Conservation (phyloP, 2,113 vertebrate genomes). For the Pteruthius melanotis region DNA sequence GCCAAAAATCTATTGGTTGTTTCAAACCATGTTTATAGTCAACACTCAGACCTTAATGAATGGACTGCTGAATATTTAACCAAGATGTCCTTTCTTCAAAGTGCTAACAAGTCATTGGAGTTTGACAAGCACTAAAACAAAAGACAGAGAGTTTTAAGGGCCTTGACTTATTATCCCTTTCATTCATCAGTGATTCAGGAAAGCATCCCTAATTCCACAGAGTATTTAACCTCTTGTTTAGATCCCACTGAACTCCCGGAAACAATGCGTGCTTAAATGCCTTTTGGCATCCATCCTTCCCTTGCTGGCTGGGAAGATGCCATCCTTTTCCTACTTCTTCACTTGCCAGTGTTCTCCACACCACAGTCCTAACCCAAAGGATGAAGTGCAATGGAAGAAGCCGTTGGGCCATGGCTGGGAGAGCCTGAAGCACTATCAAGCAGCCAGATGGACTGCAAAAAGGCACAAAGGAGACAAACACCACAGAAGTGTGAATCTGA, state of each 20-base stretch:
- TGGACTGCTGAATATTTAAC: slow-evolving; percentile 49
- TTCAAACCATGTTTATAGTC: neutral
- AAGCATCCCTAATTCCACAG: slow-evolving; percentile 15
- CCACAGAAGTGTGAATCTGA: slow-evolving; percentile 30
- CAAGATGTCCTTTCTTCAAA: slow-evolving; percentile 17
- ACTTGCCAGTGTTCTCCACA: neutral
- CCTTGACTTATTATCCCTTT: slow-evolving; percentile 17
- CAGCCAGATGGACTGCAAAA: slow-evolving; percentile 41
- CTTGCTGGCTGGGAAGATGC: neutral
- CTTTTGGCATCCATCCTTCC: neutral
- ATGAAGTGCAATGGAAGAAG: neutral
- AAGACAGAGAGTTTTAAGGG: slow-evolving; percentile 14
- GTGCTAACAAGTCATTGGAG: slow-evolving; percentile 15
- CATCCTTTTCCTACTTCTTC: neutral
- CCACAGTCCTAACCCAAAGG: neutral
- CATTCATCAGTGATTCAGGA: neutral
- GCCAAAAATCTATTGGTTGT: slow-evolving; percentile 1
- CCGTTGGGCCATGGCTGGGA: neutral
- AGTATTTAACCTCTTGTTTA: slow-evolving; percentile 46
- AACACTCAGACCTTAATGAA: slow-evolving; percentile 23
- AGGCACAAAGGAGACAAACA: neutral
- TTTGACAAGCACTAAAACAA: slow-evolving; percentile 44
- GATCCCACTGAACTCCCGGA: neutral
- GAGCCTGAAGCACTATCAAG: slow-evolving; percentile 1
- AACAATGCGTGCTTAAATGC: neutral